Base-by-base conservation (phyloP, 2,888 invertebrate species). In the Apantesis nais region DNA sequence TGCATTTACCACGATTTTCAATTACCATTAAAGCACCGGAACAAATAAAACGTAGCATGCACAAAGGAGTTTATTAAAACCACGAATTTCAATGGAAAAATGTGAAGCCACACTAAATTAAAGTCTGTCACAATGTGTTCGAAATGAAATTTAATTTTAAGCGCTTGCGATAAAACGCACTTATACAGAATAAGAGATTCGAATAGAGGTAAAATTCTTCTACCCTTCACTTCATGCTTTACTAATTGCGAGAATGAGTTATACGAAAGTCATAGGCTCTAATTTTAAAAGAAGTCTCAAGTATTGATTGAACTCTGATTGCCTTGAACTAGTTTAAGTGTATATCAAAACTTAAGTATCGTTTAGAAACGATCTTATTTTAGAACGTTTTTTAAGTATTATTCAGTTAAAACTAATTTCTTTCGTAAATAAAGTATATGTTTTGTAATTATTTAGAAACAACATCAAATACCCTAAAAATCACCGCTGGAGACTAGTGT, bases 21-120 rank as follows among this genome's bases (percentile, higher is more conserved):
- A 89, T 91, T 90, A 91, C 86, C 89, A 86, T 86, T 86, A 86
- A 87, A 82, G 83, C 80, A 85, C 87, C 88, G 88, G 89, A 90
- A 90, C 89, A 90, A 90, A 89, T 89, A 90, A 89, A 89, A 86
- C 80, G 77, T 82, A 83, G 77, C 68, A 83, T 72, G 84, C 85
- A 90, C 88, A 90, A 91, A 88, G 85, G 84, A 86, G 79, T 86
- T 87, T 85, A 85, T 88, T 83, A 85, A 83, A 86, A 88, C 85
- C 86, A 83, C 86, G 83, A 87, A 87, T 86, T 85, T 86, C 77
- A 79, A 73, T 80, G 83, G 78, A 83, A 86, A 89, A 85, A 83
- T 83, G 83, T 78, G 83, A 83, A 83, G 81, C 85, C 82, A 83
- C 80, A 85, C 85, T 81, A 85, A 85, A 83, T 77, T 77, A 76